Conservation (phyloP, 1,140 invertebrate species). For the Drosophila bocki region DNA sequence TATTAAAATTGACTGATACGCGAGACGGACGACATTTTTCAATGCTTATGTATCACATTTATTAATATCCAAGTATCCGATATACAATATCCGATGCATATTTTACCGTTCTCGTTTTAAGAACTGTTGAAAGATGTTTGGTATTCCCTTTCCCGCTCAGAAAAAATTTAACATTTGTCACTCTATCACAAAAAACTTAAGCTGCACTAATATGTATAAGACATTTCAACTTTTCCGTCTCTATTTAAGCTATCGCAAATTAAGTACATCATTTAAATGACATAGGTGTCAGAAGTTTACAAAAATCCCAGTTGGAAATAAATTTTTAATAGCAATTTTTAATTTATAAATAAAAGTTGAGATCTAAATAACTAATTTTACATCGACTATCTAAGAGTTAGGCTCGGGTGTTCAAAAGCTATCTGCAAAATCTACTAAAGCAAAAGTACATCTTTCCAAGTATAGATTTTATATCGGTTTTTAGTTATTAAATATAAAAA, state of each 20-base stretch:
- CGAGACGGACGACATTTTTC: background rate
- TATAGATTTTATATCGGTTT: conserved; percentile 21
- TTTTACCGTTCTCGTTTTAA: background rate
- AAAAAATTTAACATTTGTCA: background rate
- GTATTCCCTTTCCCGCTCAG: background rate
- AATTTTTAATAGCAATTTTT: background rate
- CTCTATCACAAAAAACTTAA: background rate
- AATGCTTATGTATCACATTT: background rate
- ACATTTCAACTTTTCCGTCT: background rate
- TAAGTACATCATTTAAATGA: too few relatives aligned
- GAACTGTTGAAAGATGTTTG: background rate
- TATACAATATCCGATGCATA: background rate
- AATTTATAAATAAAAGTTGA: background rate
- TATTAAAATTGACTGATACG: background rate
- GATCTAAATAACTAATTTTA: conserved; percentile 17
- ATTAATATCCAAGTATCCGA: background rate
- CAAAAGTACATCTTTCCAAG: conserved; percentile 30
- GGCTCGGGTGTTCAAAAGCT: conserved; percentile 18
- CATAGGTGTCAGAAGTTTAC: background rate
- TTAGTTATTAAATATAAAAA: conserved; percentile 28
- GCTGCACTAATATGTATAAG: too few relatives aligned
- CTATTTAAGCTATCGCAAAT: background rate
- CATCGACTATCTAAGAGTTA: conserved; percentile 22
- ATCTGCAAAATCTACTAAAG: conserved; percentile 44
- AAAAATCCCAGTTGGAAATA: conserved; percentile 1